Base-by-base conservation (phyloP, 2,797 vertebrate genomes). In the Geotria australis region DNA sequence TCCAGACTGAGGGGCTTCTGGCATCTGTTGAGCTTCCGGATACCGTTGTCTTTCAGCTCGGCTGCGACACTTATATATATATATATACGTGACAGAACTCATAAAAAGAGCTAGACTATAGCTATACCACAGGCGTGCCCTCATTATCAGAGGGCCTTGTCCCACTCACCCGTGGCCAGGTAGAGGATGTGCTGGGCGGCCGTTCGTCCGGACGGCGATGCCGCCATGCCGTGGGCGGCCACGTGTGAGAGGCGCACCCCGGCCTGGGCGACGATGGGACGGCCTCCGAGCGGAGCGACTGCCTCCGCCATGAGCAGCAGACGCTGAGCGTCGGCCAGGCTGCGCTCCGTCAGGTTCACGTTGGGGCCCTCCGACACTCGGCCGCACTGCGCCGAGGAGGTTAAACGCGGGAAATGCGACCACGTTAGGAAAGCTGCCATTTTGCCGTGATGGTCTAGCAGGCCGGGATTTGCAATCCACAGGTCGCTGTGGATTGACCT, bases 271-370 rank as follows among this genome's bases (percentile, higher is more conserved):
- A 96, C 79, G 1, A 88, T 78, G 0, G 91, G 91, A 63, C 94
- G 82, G 0, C 85, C 76, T 0, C 82, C 83, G 66, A 94, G 78
- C 0, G 88, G 86, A 73, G 95, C 88, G 59, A 98, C 85, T 10
- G 91, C 85, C 3, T 95, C 85, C 1, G 89, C 89, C 88, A 95
- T 98, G 61, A 95, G 77, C 71, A 88, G 91, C 57, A 95, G 71
- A 55, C 86, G 75, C 73, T 98, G 88, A 0, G 91, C 91, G 0
- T 98, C 91, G 70, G 93, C 88, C 64, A 98, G 78, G 68, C 85
- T 89, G 65, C 88, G 79, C 67, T 95, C 88, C 0, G 91, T 96
- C 71, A 95, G 62, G 60, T 85, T 83, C 70, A 88, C 76, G 0
- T 96, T 95, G 12, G 83, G 85, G 47, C 82, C 78, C 12, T 95